Conservation (phyloP, 1,140 invertebrate genomes). For the Muscidifurax raptorellus region DNA sequence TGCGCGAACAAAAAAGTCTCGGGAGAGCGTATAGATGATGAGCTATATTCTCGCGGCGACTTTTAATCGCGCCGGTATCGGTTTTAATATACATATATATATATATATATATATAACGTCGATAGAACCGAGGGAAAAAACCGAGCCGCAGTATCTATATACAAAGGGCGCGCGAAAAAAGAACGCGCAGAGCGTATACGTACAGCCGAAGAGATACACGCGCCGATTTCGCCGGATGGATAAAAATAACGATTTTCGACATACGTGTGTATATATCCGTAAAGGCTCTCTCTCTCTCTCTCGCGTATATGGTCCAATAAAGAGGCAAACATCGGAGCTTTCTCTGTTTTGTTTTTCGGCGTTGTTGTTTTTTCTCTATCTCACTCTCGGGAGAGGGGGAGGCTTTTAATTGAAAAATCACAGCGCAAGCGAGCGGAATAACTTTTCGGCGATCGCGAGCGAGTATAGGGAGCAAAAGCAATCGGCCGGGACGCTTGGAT, state of each 20-base stretch:
- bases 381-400: neutral
- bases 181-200: neutral
- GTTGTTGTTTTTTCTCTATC: neutral
- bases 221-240: conserved; percentile 8
- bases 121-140: neutral
- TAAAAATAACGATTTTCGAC: conserved; percentile 26
- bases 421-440: conserved; percentile 26
- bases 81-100: neutral
- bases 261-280: neutral
- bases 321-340: neutral
- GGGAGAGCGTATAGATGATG: no score
- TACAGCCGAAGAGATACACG: neutral
- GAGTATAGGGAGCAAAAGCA: conserved; percentile 12
- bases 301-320: conserved; percentile 1
- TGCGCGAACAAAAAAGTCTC: no score
- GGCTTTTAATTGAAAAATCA: conserved; percentile 52
- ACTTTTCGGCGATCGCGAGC: conserved; percentile 23
- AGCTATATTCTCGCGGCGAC: no score
- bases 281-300: neutral
- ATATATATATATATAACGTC: no score
- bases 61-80: neutral
- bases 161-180: neutral
- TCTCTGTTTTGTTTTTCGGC: conserved; percentile 22
- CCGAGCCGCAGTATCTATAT: neutral
- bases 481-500: conserved; percentile 28